Conservation (phyloP, 2,797 vertebrate genomes). For the Chromobotia macracanthus region DNA sequence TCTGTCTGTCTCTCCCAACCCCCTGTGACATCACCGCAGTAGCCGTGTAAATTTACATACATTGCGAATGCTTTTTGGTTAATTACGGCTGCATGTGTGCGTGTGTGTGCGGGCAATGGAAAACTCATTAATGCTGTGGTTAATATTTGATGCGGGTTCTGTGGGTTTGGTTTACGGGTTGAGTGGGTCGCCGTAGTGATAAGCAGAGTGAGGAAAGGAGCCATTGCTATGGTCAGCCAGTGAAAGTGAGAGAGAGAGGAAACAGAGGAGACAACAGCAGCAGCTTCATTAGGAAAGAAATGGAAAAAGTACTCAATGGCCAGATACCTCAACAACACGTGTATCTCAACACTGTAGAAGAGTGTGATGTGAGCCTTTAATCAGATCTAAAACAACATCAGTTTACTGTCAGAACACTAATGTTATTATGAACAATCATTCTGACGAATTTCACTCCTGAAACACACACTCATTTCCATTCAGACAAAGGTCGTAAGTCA, state of each 20-base stretch:
- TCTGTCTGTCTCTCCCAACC: slow-evolving; percentile 4
- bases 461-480: slow-evolving; percentile 14
- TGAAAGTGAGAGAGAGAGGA: slow-evolving; percentile 74
- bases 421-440: not conserved
- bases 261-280: slow-evolving; percentile 42
- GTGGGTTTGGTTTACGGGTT: slow-evolving; percentile 80
- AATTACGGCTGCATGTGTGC: slow-evolving; percentile 29
- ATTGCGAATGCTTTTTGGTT: slow-evolving; percentile 39
- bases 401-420: no score
- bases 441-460: slow-evolving; percentile 1
- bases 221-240: slow-evolving; percentile 44
- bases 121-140: slow-evolving; percentile 81
- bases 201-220: slow-evolving; percentile 43
- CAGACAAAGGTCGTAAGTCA: slow-evolving; percentile 22
- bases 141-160: slow-evolving; percentile 78
- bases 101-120: slow-evolving; percentile 66
- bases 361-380: no score
- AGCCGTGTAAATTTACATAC: slow-evolving; percentile 6
- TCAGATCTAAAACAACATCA: no score
- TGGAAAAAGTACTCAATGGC: slow-evolving; percentile 72
- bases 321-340: slow-evolving; percentile 53
- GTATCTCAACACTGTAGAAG: no score
- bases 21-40: not conserved
- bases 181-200: slow-evolving; percentile 51
- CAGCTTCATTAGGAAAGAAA: slow-evolving; percentile 76